phyloP scores from a whole-genome alignment of 2,113 vertebrate species.

The Stegastes partitus region DNA sequence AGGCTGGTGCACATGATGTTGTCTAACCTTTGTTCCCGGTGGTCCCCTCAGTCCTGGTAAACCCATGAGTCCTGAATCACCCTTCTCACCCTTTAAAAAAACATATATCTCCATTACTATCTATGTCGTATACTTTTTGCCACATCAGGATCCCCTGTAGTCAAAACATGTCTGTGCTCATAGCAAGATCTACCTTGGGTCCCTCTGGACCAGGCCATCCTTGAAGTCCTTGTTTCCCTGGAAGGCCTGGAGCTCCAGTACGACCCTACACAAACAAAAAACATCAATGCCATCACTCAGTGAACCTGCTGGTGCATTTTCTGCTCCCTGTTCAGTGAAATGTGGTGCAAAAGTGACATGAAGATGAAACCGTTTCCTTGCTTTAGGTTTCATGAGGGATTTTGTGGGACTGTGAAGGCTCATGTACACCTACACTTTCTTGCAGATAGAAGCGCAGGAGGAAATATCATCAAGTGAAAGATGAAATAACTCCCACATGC shows the following conservation, averaged over 20 bases:
- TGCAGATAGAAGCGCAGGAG: no score
- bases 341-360: neutral
- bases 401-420: neutral
- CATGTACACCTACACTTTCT: no score
- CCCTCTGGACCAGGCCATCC: slow-evolving; percentile 91
- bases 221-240: slow-evolving; percentile 89
- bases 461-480: no score
- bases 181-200: slow-evolving; percentile 80
- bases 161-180: neutral
- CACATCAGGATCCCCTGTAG: neutral
- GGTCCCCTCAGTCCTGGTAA: slow-evolving; percentile 94
- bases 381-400: neutral
- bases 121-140: neutral
- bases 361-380: neutral
- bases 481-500: no score
- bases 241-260: slow-evolving; percentile 90
- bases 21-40: slow-evolving; percentile 90
- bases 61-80: slow-evolving; percentile 92
- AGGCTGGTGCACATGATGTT: neutral
- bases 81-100: slow-evolving; percentile 92
- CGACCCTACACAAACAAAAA: slow-evolving; percentile 87
- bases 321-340: neutral
- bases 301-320: neutral
- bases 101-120: neutral
- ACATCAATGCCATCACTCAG: neutral